A percentile compares a stretch with the other conserved stretches of the same genome.
phyloP scores from a whole-genome alignment of 35 echinoderm and acorn worm species.

The Apostichopus japonicus region DNA sequence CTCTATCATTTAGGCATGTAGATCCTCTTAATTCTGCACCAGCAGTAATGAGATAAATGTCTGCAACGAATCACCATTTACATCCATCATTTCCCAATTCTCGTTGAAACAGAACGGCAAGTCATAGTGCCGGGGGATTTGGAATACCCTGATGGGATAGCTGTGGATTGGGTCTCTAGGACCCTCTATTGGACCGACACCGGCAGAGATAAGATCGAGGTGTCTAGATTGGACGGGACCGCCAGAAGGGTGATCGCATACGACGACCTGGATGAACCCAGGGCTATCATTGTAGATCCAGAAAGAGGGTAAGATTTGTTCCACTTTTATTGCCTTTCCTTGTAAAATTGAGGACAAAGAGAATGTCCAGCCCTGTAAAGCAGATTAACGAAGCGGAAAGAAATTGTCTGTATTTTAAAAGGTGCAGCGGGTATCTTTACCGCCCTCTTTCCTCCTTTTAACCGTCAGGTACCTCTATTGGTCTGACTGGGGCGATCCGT shows the following conservation, averaged over 20 bases:
- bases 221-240: conserved; percentile 76
- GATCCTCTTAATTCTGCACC: too few species aligned
- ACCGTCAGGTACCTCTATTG: conserved; percentile 41
- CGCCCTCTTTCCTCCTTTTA: too few species aligned
- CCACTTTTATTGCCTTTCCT: too few species aligned
- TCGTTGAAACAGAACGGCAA: conserved; percentile 10
- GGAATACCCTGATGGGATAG: conserved; percentile 61
- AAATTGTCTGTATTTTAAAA: too few species aligned
- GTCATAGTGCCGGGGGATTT: conserved; percentile 18
- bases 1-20: too few species aligned
- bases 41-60: too few species aligned
- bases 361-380: too few species aligned
- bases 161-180: conserved; percentile 81
- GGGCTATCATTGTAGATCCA: conserved; percentile 83
- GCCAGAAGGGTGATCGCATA: conserved; percentile 65
- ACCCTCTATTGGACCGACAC: conserved; percentile 92
- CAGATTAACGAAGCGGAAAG: too few species aligned
- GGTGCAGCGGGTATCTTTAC: too few species aligned
- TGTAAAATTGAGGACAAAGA: too few species aligned
- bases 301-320: conserved; percentile 64
- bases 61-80: too few species aligned
- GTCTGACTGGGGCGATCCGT: conserved; percentile 32
- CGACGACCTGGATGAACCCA: conserved; percentile 79
- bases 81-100: too few species aligned
- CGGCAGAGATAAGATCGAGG: conserved; percentile 75